A percentile compares a stretch with the other conserved stretches of the same genome.
Evolutionary conservation across 1,140 invertebrate species (phyloP).

Genomic region (Drosophila tristis): DNA sequence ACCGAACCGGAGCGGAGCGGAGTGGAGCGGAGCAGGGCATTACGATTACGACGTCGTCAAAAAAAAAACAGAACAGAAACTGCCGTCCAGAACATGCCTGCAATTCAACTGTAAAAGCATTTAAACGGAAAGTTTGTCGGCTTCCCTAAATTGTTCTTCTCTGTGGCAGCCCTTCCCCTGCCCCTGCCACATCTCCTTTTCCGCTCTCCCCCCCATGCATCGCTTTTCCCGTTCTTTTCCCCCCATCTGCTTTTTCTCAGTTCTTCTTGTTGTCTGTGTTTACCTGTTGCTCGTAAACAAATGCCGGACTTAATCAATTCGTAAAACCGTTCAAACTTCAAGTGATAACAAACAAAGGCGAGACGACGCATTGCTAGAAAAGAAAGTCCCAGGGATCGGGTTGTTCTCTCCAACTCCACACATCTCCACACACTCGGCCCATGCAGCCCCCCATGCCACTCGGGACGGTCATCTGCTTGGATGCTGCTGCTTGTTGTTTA

Average conservation of each 20-base stretch:
- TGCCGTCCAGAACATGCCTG: constrained; percentile 53
- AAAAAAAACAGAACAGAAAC: constrained; percentile 5
- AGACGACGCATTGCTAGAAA: constrained; percentile 61
- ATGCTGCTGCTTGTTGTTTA: constrained; percentile 54
- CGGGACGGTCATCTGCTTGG: constrained; percentile 15
- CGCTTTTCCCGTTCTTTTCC: constrained; percentile 4
- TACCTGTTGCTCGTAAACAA: constrained; percentile 76
- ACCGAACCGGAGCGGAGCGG: constrained; percentile 27
- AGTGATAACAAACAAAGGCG: constrained; percentile 81
- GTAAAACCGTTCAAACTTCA: constrained; percentile 68
- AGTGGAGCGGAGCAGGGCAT: background rate
- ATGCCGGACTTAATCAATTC: constrained; percentile 76
- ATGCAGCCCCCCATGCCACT: background rate
- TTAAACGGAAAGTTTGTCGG: constrained; percentile 65
- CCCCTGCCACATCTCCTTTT: background rate
- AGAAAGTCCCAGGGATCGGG: constrained; percentile 43
- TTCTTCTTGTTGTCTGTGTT: constrained; percentile 46
- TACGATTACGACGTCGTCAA: constrained; percentile 17
- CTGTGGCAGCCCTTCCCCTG: background rate
- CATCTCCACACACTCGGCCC: background rate
- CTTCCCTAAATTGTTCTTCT: constrained; percentile 13
- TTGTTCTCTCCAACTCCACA: constrained; percentile 4
- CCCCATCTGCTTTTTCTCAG: constrained; percentile 2
- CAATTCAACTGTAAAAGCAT: constrained; percentile 73
- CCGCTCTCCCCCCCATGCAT: no score